Conservation (phyloP, 1,140 invertebrate species). For the Manduca sexta region DNA sequence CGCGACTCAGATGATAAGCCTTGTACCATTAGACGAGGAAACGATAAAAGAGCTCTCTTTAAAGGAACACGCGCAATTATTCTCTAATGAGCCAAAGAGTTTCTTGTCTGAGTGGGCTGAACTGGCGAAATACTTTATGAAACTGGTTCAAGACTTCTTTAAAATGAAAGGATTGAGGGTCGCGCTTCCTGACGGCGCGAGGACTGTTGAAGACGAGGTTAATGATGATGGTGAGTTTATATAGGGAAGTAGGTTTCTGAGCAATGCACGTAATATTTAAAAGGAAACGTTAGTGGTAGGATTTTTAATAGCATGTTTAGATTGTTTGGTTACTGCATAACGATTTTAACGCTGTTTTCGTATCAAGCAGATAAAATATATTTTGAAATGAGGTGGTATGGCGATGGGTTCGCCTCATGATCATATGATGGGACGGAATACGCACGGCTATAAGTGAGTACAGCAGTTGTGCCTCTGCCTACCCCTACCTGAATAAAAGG, state of each 20-base stretch:
- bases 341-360: no score
- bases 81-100: slow-evolving; percentile 34
- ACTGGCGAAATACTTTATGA: slow-evolving; percentile 56
- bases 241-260: background rate
- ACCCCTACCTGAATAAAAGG: no score
- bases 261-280: no score
- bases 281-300: no score
- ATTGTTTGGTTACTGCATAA: no score
- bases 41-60: slow-evolving; percentile 31
- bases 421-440: no score
- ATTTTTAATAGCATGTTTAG: no score
- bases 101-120: slow-evolving; percentile 61
- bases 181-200: slow-evolving; percentile 50
- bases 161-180: slow-evolving; percentile 53
- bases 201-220: slow-evolving; percentile 49
- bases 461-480: no score
- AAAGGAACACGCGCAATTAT: slow-evolving; percentile 31
- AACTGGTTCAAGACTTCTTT: slow-evolving; percentile 52
- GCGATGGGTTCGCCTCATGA: no score
- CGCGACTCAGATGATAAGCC: slow-evolving; percentile 50
- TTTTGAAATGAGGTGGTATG: no score
- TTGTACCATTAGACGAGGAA: slow-evolving; percentile 51
- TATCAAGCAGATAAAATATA: no score
- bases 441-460: no score
- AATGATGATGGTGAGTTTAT: slow-evolving; percentile 39